These are phyloP conservation scores for Cephalopholis sonnerati DNA, from an alignment of 2,113 vertebrate species.

Conservation along the genomic window DNA sequence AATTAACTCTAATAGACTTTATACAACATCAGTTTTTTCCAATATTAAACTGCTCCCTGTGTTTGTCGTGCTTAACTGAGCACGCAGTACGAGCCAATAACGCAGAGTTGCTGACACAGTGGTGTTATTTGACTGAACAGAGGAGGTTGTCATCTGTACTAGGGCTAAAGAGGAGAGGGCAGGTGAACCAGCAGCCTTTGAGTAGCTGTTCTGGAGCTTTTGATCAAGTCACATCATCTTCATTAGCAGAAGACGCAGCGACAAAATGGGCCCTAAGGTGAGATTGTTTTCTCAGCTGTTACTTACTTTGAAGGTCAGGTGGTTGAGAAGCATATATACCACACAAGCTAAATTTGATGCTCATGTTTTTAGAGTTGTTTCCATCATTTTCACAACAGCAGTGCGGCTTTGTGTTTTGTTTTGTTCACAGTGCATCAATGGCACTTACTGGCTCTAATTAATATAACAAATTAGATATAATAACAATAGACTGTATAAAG, in stretches of 20 bases:
- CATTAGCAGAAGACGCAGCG: not conserved
- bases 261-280: not conserved
- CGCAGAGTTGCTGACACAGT: slow-evolving; percentile 14
- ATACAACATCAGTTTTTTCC: slow-evolving; percentile 17
- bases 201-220: not conserved
- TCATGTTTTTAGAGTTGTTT: not conserved
- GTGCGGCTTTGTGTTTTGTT: not conserved
- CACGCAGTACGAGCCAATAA: slow-evolving; percentile 25
- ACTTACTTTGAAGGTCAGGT: not conserved
- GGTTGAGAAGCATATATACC: not conserved
- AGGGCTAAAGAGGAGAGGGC: not conserved
- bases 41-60: slow-evolving; percentile 23
- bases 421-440: not conserved
- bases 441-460: not conserved
- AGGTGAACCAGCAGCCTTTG: not conserved
- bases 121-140: slow-evolving; percentile 3
- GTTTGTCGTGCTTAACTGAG: slow-evolving; percentile 37
- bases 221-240: not conserved
- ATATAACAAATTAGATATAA: not conserved
- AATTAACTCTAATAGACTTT: slow-evolving; percentile 24
- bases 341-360: not conserved
- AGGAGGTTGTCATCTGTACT: not conserved
- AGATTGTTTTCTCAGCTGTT: not conserved
- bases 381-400: not conserved
- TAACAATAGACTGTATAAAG: not conserved